Evolutionary conservation across 53 echinoderm and acorn worm species (phyloP), one percentile per base, ranked within the genome.

Genomic region (Actinopyga echinites): DNA sequence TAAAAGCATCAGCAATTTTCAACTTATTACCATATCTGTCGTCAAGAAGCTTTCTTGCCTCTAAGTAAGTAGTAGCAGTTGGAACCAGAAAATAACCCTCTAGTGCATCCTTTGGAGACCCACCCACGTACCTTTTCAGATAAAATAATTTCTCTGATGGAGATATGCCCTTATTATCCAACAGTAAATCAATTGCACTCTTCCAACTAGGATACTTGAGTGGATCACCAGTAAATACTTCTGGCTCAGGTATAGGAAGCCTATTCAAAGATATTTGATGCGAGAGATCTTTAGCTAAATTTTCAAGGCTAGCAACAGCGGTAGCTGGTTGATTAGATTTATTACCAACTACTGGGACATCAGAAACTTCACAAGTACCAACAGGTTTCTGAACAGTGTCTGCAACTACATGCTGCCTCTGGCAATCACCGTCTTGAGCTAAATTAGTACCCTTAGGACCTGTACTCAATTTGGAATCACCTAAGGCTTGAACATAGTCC

Each of bases 181-280:
- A 64, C 28, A 64, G 30, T 64, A 64, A 64, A 64, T 64, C 28
- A 64, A 64, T 64, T 6, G 64, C 64, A 64, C 64, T 24, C 64
- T 64, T 64, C 64, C 64, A 60, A 26, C 61, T 26, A 60, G 61
- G 61, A n/a, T n/a, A n/a, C n/a, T n/a, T n/a, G n/a, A n/a, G n/a
- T n/a, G n/a, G n/a, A n/a, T n/a, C 37, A 5, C 37, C 37, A 37
- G 37, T 37, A 26, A 26, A 64, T 64, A 64, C 12, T 64, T 64
- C 64, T 24, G 15, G 15, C 28, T 64, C 64, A 24, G 64, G 64
- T 15, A 25, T 26, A 24, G 64, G 64, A 26, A 64, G 64, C 8
- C 64, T 64, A 8, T 64, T 9, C 28, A 64, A n/a, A n/a, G 64
- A 8, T 65, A 28, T 28, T 6, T 65, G 66, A 4, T 32, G 8